Evolutionary conservation across 2,113 vertebrate genomes (phyloP).

Genomic region (Engraulis encrasicolus): DNA sequence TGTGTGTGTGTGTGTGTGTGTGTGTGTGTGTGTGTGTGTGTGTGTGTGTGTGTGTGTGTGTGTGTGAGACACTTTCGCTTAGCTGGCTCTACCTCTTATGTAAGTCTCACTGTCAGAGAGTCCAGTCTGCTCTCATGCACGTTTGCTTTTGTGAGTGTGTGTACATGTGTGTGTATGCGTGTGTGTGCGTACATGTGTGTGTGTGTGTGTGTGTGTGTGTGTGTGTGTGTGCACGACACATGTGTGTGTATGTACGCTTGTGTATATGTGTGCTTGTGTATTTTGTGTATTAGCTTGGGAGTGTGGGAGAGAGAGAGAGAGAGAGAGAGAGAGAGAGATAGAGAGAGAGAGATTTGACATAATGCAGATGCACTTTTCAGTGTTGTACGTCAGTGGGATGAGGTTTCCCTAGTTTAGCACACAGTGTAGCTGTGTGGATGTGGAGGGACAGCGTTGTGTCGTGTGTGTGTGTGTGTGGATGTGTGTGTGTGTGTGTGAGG

Average conservation of each 20-base stretch:
- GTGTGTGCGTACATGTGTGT: background rate
- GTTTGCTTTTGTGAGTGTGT: too few relatives aligned
- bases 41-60: background rate
- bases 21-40: too few relatives aligned
- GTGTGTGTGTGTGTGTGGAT: too few relatives aligned
- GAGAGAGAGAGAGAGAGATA: too few relatives aligned
- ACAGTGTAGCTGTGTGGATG: too few relatives aligned
- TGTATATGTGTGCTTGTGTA: background rate
- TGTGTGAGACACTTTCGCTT: too few relatives aligned
- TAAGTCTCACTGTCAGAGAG: too few relatives aligned
- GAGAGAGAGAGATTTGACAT: background rate
- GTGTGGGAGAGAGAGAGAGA: background rate
- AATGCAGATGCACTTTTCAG: background rate
- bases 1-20: too few relatives aligned
- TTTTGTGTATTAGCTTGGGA: background rate
- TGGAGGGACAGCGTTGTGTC: too few relatives aligned
- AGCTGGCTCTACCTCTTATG: too few relatives aligned
- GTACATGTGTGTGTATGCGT: background rate
- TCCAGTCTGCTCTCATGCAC: too few relatives aligned
- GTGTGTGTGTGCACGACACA: background rate
- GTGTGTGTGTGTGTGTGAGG: too few relatives aligned
- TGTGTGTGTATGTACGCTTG: background rate
- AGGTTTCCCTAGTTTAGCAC: background rate
- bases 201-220: background rate
- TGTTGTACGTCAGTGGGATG: background rate